A percentile compares a stretch with the other conserved stretches of the same genome.
These are phyloP conservation scores for Trichopoda pennipes DNA, from an alignment of 2,888 invertebrate genomes.

Conservation along the genomic window DNA sequence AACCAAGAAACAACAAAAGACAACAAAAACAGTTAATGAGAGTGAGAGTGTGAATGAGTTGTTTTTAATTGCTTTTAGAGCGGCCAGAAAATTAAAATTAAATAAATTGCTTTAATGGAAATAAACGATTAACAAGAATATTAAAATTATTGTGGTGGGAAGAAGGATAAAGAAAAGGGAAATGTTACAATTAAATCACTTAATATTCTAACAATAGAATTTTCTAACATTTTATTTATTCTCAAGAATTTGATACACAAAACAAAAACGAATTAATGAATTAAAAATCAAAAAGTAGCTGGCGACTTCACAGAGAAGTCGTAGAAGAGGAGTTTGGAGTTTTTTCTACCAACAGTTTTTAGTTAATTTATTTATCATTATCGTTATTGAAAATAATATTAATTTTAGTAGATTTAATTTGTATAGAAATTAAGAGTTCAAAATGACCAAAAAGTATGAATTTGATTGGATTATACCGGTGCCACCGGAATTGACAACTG, in stretches of 20 bases:
- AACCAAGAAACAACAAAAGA: not conserved
- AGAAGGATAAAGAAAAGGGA: not conserved
- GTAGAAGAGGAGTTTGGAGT: not conserved
- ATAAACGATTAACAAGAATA: conserved; percentile 9
- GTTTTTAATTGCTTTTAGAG: not conserved
- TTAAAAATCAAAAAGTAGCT: conserved; percentile 7
- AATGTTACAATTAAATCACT: conserved; percentile 44
- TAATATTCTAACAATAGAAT: conserved; percentile 49
- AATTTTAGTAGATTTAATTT: conserved; percentile 29
- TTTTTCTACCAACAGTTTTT: conserved; percentile 8
- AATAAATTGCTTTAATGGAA: conserved; percentile 1
- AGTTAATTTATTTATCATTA: conserved; percentile 24
- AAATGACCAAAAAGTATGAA: conserved; percentile 98
- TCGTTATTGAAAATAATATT: conserved; percentile 18
- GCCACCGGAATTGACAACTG: conserved; percentile 89
- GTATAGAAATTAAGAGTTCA: conserved; percentile 53
- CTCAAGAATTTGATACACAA: conserved; percentile 10
- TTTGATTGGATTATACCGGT: conserved; percentile 99
- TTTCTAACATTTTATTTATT: conserved; percentile 6
- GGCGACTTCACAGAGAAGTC: conserved; percentile 13
- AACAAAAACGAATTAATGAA: conserved; percentile 30
- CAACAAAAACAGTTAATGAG: not conserved
- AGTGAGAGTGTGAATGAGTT: not conserved
- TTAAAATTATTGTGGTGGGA: not conserved
- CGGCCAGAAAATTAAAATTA: conserved; percentile 30